Evolutionary conservation across 2,888 invertebrate genomes (phyloP), one percentile per base, ranked within the genome.

Genomic region (Melinopterus prodromus): DNA sequence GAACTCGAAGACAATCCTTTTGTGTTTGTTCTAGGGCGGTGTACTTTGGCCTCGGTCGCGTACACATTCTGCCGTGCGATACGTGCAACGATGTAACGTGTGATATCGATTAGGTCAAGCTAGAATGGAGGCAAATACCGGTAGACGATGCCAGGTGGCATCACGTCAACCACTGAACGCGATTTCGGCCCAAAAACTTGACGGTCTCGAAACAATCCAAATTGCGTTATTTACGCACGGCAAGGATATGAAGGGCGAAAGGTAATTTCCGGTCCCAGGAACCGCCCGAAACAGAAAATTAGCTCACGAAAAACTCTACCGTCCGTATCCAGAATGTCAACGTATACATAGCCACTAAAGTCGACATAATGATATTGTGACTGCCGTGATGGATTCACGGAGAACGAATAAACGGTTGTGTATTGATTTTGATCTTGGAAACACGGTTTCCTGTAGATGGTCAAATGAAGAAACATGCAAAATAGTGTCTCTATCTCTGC

Each of bases 21-120:
- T 53, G 53, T 53, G 53, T 53, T 53, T 53, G 53, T 53, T 53
- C 53, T 53, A 53, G 53, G 53, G 53, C 53, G 53, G 53, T 53
- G 53, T 53, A 53, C 53, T 53, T 53, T 53, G 53, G 53, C 53
- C 53, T 53, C 53, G 53, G 53, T 12, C 53, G 53, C 53, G 53
- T 53, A 53, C 53, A 53, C 53, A 53, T 12, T 3, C 9, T 53
- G 12, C 53, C 53, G 53, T 53, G 53, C 53, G 53, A 53, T 53
- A 53, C 53, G 53, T 53, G 53, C 53, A 53, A 53, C 53, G 53
- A 53, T 53, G 53, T 53, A 53, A 53, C 53, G 53, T 53, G 53
- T 53, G 53, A 7, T 53, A 53, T 53, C 53, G 53, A 53, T 53
- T 53, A 53, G 53, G 53, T 53, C 53, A 53, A 53, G 53, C 53